Evolutionary conservation across 2,888 invertebrate genomes (phyloP), one percentile per base, ranked within the genome.

Genomic region (Phorcus lineatus): DNA sequence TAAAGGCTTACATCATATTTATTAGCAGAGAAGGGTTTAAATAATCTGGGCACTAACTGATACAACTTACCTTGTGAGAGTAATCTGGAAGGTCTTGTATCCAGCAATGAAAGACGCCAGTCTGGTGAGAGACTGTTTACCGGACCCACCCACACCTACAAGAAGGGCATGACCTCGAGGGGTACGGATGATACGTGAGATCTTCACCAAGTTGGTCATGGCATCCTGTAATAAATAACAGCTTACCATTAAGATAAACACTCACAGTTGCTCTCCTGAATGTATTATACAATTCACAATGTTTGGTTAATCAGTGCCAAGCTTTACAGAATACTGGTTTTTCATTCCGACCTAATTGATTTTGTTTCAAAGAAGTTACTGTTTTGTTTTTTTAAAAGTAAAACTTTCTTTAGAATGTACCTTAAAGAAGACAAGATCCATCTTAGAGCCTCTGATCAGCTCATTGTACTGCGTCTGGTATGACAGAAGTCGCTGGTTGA

Each of bases 41-140:
- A n/a, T n/a, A n/a, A n/a, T n/a, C n/a, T n/a, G n/a, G n/a, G n/a
- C n/a, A 47, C 36, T 36, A 47, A 47, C 11, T 47, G 47, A 47
- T 13, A 47, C 19, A n/a, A 52, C 81, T 31, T 86, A 95, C 95
- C 98, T 95, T 7, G 98, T 98, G 74, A 99, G 94, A 57, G 97
- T 96, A 83, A 99, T 98, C 95, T 99, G 98, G 93, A 98, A 98
- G 0, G 97, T 97, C 92, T 98, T 97, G 93, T 99, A 99, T 55
- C 98, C 98, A 80, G 98, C 98, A 91, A 99, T 98, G 92, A 98
- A 99, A 0, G 99, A 98, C 0, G 98, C 97, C 78, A 99, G 94
- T 93, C 97, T 97, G 0, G 98, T 99, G 53, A 99, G 94, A n/a
- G 97, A 97, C 93, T 99, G 99, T 94, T 99, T 99, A 77, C 99